Evolutionary conservation across 2,113 vertebrate species (phyloP).

Genomic region (Lepisosteus osseus): DNA sequence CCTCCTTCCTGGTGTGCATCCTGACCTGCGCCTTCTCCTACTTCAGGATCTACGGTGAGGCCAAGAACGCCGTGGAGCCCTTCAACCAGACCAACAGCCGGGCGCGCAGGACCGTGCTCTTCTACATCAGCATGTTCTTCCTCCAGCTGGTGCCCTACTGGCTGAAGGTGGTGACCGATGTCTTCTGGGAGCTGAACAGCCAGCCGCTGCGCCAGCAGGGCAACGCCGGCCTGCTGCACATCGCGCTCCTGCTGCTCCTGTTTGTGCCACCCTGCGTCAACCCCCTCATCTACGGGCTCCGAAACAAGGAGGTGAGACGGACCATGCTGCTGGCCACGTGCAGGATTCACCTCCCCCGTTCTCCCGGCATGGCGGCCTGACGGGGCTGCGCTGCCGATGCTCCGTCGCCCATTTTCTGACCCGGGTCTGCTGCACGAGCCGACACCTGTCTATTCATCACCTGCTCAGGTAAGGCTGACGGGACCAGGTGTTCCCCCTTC

Average conservation of each 20-base stretch:
- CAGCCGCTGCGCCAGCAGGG: background rate
- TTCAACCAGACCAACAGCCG: constrained; percentile 43
- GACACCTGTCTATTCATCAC: no score
- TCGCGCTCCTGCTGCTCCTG: constrained; percentile 38
- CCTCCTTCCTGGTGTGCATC: constrained; percentile 36
- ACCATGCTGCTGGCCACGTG: background rate
- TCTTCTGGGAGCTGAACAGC: constrained; percentile 38
- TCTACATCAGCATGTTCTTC: constrained; percentile 52
- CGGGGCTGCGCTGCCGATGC: no score
- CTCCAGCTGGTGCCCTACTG: constrained; percentile 51
- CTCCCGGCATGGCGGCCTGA: no score
- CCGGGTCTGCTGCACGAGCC: no score
- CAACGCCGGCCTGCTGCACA: constrained; percentile 29
- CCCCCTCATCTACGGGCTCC: constrained; percentile 49
- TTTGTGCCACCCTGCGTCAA: constrained; percentile 51
- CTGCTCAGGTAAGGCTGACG: no score
- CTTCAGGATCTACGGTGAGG: constrained; percentile 44
- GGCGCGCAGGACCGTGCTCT: constrained; percentile 49
- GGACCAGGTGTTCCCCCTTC: no score
- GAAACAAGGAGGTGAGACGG: constrained; percentile 39
- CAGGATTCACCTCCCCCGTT: no score
- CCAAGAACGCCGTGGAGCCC: constrained; percentile 41
- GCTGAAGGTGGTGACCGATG: constrained; percentile 40
- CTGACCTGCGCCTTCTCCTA: constrained; percentile 43
- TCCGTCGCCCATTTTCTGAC: no score